Evolutionary conservation across 2,113 vertebrate genomes (phyloP).

Genomic region (Lycaon pictus): DNA sequence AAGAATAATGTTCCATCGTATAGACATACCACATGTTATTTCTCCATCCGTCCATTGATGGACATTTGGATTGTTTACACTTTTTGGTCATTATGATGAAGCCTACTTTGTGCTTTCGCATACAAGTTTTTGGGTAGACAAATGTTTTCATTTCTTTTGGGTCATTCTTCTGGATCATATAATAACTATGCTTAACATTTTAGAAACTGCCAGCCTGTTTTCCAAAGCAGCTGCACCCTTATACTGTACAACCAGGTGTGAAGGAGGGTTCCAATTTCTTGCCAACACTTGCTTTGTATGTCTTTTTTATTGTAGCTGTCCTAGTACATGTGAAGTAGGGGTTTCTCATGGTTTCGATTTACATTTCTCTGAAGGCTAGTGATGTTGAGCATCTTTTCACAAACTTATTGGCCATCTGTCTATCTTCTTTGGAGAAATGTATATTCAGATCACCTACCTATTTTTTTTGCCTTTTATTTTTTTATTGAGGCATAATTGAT

Average conservation of each 20-base stretch:
- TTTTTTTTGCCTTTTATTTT: neutral
- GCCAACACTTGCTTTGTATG: neutral
- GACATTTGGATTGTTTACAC: neutral
- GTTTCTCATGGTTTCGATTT: neutral
- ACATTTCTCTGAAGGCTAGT: neutral
- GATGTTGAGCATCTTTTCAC: neutral
- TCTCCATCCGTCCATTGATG: neutral
- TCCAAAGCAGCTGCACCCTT: neutral
- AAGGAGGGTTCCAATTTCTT: neutral
- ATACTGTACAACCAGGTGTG: neutral
- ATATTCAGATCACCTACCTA: neutral
- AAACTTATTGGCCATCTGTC: neutral
- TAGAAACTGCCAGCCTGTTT: neutral
- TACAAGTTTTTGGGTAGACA: neutral
- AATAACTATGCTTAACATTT: slow-evolving; percentile 11
- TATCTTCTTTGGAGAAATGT: neutral
- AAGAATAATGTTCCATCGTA: neutral
- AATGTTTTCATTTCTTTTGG: neutral
- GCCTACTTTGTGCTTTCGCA: neutral
- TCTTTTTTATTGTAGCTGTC: neutral
- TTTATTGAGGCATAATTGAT: neutral
- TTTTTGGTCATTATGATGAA: neutral
- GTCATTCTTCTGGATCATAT: neutral
- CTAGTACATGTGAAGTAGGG: neutral
- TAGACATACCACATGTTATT: neutral